These are phyloP conservation scores for Trachythela sp. DNA, from an alignment of 64 coral and sea anemone genomes.

Conservation along the genomic window DNA sequence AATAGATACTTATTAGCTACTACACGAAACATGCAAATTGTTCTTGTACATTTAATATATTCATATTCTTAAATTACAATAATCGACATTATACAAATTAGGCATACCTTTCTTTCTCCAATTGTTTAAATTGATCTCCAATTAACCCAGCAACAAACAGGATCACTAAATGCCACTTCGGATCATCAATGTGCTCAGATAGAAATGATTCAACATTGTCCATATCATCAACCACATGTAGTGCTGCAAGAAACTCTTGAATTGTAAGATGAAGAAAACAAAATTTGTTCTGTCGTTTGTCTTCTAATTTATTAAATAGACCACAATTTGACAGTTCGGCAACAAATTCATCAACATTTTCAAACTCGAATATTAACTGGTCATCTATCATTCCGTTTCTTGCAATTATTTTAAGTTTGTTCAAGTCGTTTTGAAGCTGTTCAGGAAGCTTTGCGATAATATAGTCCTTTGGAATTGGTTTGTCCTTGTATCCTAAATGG, in stretches of 20 bases:
- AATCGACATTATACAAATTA: not conserved
- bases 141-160: not conserved
- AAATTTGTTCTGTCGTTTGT: not conserved
- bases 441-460: not conserved
- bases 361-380: not conserved
- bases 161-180: constrained; percentile 13
- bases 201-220: not conserved
- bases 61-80: not conserved
- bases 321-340: too few species aligned
- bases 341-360: too few species aligned
- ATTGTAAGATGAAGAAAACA: constrained; percentile 18
- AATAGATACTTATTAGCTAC: too few species aligned
- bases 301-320: not conserved
- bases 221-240: not conserved
- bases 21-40: too few species aligned
- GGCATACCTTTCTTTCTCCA: not conserved
- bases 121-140: not conserved
- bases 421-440: too few species aligned
- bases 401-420: not conserved
- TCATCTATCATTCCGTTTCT: not conserved
- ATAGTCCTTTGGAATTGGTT: too few species aligned
- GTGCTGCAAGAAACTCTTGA: constrained; percentile 23
- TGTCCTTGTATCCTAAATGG: not conserved
- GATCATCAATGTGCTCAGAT: not conserved
- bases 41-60: not conserved